Conservation (phyloP, 2,113 vertebrate genomes). For the Sus scrofa region T2T-Sscrofa CM000826.6:125109501-125110000, state of each 20-base stretch:
- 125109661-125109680: neutral
- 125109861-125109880: constrained; percentile 4
- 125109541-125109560: no score
- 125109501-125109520: neutral
- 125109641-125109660: neutral
- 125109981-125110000: constrained; percentile 80
- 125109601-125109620: no score
- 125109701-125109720: constrained; percentile 54
- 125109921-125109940: constrained; percentile 59
- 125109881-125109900: neutral
- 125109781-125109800: neutral
- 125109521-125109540: no score
- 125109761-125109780: neutral
- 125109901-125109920: neutral
- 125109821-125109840: neutral
- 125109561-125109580: no score
- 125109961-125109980: constrained; percentile 78
- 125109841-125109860: neutral
- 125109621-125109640: constrained; percentile 15
- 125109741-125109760: neutral
- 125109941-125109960: constrained; percentile 78
- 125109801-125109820: neutral
- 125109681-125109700: constrained; percentile 15
- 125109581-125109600: no score
- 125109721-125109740: neutral